Evolutionary conservation across 2,113 vertebrate genomes (phyloP), one percentile per base, ranked within the genome.

Genomic region (Thomomys bottae): DNA sequence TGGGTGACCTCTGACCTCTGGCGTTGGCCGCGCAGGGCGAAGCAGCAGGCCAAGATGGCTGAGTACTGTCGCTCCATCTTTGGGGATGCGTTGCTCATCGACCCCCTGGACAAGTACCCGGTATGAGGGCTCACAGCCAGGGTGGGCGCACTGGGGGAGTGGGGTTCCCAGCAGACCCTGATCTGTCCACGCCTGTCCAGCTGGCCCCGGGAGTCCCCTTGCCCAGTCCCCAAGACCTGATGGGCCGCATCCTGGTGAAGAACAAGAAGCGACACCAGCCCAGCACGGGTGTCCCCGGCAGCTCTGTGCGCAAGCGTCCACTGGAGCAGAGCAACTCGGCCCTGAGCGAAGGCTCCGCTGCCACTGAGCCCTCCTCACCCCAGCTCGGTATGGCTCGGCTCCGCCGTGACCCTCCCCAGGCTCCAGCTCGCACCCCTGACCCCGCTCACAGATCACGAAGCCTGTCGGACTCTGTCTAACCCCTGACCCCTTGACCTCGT

Each of bases 31-130:
- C 63, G 36, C 96, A 99, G 99, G 80, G 97, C 98, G 0, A 98
- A 98, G 86, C 99, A 99, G 94, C 99, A 99, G 96, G 98, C 98
- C 64, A 99, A 99, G 96, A 99, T 99, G 99, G 99, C 99, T 0
- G 99, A 99, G 79, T 99, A 99, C 93, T 99, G 99, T 90, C 97
- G 98, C 67, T 98, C 98, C 40, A 98, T 99, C 90, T 99, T 99
- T 66, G 99, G 98, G 88, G 98, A 99, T 0, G 98, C 98, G 0
- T 97, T 99, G 80, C 98, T 99, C 87, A 99, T 98, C 0, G 98
- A 99, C 5, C 98, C 99, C 0, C 96, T 99, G 90, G 99, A 99
- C 87, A 99, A 99, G 96, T 98, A 98, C 92, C 98, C 98, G 87
- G 99, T 99, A 97, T 73, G 97, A 63, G 90, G 45, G 26, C 45